Evolutionary conservation across 2,888 invertebrate genomes (phyloP).

Genomic region (Apamea sordens): DNA sequence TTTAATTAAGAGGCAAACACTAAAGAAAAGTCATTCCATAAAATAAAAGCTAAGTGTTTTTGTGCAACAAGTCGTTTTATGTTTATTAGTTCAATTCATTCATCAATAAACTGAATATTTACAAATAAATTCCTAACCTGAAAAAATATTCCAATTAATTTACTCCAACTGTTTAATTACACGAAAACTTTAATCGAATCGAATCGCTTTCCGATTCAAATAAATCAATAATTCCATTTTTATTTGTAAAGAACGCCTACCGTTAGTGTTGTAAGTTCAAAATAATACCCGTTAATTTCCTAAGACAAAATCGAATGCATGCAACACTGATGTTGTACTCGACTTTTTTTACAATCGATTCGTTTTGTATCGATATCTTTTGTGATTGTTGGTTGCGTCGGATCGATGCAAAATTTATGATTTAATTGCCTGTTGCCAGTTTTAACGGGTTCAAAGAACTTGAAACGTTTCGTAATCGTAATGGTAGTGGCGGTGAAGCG

Average conservation of each 20-base stretch:
- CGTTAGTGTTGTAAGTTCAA: conserved; percentile 64
- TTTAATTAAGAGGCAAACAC: conserved; percentile 29
- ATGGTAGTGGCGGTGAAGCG: conserved; percentile 59
- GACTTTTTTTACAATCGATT: conserved; percentile 78
- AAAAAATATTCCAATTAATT: conserved; percentile 69
- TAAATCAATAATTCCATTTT: conserved; percentile 78
- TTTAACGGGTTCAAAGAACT: conserved; percentile 69
- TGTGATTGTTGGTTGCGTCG: conserved; percentile 89
- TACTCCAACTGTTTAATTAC: conserved; percentile 71
- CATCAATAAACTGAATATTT: conserved; percentile 13
- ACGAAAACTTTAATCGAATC: conserved; percentile 74
- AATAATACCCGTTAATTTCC: conserved; percentile 79
- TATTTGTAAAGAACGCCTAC: conserved; percentile 70
- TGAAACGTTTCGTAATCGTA: conserved; percentile 66
- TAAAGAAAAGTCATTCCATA: conserved; percentile 16
- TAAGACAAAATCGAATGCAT: conserved; percentile 82
- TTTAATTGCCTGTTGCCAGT: conserved; percentile 86
- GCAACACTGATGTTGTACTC: conserved; percentile 78
- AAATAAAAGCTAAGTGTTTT: conserved; percentile 14
- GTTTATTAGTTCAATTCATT: conserved; percentile 12
- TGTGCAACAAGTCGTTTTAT: neutral
- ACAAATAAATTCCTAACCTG: conserved; percentile 33
- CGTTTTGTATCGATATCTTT: conserved; percentile 88
- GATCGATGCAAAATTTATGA: conserved; percentile 88
- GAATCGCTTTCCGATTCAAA: conserved; percentile 71